These are phyloP conservation scores for Prunella himalayana DNA, from an alignment of 2,113 vertebrate genomes.

Conservation along the genomic window DNA sequence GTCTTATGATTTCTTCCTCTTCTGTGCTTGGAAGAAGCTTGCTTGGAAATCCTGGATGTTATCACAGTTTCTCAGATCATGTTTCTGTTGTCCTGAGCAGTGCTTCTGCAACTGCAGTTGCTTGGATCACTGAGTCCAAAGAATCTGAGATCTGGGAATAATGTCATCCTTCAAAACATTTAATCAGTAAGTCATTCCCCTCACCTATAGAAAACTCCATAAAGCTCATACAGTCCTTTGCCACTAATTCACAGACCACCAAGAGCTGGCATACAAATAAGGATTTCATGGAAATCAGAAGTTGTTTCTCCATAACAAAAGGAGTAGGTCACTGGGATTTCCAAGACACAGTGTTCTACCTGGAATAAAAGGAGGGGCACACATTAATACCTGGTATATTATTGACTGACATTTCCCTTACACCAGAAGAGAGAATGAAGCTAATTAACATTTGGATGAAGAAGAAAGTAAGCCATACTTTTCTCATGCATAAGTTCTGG, in stretches of 20 bases:
- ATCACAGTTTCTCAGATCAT: neutral
- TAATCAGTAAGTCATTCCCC: neutral
- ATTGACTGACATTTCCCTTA: neutral
- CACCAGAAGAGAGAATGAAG: neutral
- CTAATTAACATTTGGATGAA: neutral
- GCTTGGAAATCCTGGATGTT: neutral
- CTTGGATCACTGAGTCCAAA: neutral
- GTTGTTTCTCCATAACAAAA: neutral
- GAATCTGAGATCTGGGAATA: neutral
- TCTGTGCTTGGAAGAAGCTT: neutral
- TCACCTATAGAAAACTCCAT: rapidly evolving
- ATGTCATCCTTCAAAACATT: neutral
- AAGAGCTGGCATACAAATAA: neutral
- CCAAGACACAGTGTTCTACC: neutral
- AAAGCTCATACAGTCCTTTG: neutral
- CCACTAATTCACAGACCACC: neutral
- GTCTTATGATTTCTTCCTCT: neutral
- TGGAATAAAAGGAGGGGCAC: neutral
- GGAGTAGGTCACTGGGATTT: neutral
- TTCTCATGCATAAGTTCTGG: neutral
- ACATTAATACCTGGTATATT: neutral
- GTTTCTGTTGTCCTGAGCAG: neutral
- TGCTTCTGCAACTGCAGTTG: neutral
- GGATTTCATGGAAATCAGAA: neutral
- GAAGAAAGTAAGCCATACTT: neutral